Conservation (phyloP, 2,888 invertebrate species). For the Eilema caniola region DNA sequence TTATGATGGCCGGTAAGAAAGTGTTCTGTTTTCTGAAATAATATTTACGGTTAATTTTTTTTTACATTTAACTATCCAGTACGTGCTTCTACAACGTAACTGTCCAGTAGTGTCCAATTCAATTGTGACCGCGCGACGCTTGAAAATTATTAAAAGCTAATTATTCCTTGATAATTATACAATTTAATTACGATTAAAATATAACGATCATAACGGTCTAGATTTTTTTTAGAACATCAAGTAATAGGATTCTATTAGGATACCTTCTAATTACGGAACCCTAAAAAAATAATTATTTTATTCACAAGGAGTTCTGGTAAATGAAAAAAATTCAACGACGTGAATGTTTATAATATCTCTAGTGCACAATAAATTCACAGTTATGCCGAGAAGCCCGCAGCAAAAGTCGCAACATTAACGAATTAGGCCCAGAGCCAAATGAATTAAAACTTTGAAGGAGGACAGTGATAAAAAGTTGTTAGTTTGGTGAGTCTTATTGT, state of each 20-base stretch:
- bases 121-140: too few relatives aligned
- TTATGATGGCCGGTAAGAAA: not conserved
- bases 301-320: not conserved
- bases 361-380: slow-evolving; percentile 35
- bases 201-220: too few relatives aligned
- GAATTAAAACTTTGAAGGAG: slow-evolving; percentile 44
- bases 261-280: too few relatives aligned
- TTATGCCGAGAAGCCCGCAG: slow-evolving; percentile 28
- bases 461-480: slow-evolving; percentile 36
- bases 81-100: too few relatives aligned
- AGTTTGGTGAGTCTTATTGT: slow-evolving; percentile 22
- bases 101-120: too few relatives aligned
- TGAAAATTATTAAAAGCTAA: too few relatives aligned
- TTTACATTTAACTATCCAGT: too few relatives aligned
- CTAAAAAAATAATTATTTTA: not conserved
- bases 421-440: slow-evolving; percentile 44
- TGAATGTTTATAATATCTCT: not conserved
- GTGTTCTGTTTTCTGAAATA: not conserved
- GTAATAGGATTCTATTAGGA: too few relatives aligned
- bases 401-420: slow-evolving; percentile 39
- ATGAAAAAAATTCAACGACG: not conserved
- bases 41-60: too few relatives aligned
- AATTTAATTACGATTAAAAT: too few relatives aligned
- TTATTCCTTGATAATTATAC: too few relatives aligned
- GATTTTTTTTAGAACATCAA: too few relatives aligned